Conservation (phyloP, 2,797 vertebrate species). For the Telmatherina bonti region DNA sequence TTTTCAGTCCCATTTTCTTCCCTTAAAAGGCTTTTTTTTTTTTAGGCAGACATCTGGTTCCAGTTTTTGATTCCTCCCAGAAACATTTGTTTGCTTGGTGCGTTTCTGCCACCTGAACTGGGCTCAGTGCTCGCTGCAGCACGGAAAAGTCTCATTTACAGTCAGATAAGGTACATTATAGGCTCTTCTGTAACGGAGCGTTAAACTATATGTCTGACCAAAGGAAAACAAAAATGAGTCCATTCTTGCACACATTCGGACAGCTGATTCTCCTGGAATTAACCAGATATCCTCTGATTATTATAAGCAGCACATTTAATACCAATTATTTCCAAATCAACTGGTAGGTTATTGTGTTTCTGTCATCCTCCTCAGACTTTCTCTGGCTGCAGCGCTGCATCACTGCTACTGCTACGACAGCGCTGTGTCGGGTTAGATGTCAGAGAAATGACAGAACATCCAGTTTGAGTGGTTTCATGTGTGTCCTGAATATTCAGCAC, state of each 20-base stretch:
- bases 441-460: too few relatives aligned
- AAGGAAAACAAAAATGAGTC: not conserved
- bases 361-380: too few relatives aligned
- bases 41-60: slow-evolving; percentile 30
- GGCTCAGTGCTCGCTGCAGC: not conserved
- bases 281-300: not conserved
- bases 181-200: not conserved
- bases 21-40: not conserved
- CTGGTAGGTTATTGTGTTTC: too few relatives aligned
- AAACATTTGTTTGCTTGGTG: not conserved
- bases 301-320: not conserved
- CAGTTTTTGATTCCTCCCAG: not conserved
- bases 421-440: too few relatives aligned
- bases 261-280: not conserved
- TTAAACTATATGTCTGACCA: not conserved
- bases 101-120: slow-evolving; percentile 1
- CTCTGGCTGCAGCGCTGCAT: too few relatives aligned
- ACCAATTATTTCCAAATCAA: too few relatives aligned
- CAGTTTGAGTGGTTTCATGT: not conserved
- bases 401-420: too few relatives aligned
- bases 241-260: not conserved
- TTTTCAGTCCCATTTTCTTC: not conserved
- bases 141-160: not conserved
- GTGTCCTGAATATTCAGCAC: too few relatives aligned
- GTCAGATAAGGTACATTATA: not conserved